phyloP scores from a whole-genome alignment of 2,113 vertebrate genomes.

The Potamarius usumacintae region DNA sequence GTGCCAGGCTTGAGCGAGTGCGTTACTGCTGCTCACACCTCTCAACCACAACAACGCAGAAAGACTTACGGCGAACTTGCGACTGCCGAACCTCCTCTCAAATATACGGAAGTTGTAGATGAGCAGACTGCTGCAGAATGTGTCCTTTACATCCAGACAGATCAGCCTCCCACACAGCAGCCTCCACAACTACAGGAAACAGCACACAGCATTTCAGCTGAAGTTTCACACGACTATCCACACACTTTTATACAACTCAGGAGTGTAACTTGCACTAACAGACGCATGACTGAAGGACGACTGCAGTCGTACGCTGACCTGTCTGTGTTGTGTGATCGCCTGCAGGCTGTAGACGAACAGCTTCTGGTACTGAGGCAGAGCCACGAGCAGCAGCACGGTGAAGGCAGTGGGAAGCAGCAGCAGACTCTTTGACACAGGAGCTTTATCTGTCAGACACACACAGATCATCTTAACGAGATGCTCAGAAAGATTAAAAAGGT shows the following conservation, averaged over 20 bases:
- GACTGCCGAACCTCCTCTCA: slow-evolving; percentile 76
- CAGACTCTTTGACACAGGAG: slow-evolving; percentile 75
- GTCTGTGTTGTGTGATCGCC: slow-evolving; percentile 62
- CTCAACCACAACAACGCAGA: neutral
- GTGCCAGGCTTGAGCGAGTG: neutral
- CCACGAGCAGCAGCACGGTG: slow-evolving; percentile 69
- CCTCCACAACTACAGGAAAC: slow-evolving; percentile 67
- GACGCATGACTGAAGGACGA: neutral
- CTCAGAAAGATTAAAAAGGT: neutral
- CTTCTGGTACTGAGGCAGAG: slow-evolving; percentile 71
- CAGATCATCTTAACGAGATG: neutral
- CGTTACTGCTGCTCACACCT: neutral
- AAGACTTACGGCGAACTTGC: slow-evolving; percentile 74
- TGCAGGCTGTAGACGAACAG: slow-evolving; percentile 72
- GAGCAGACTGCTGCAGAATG: slow-evolving; percentile 78
- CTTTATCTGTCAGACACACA: slow-evolving; percentile 68
- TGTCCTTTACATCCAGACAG: slow-evolving; percentile 76
- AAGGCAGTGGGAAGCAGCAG: slow-evolving; percentile 72
- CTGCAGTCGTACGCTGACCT: slow-evolving; percentile 59
- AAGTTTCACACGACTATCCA: neutral
- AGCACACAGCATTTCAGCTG: neutral
- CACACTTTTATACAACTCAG: neutral
- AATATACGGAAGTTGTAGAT: slow-evolving; percentile 80
- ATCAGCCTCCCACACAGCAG: slow-evolving; percentile 69
- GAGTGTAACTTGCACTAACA: neutral